These are phyloP conservation scores for Luperina testacea DNA, from an alignment of 2,888 invertebrate species.

Conservation along the genomic window DNA sequence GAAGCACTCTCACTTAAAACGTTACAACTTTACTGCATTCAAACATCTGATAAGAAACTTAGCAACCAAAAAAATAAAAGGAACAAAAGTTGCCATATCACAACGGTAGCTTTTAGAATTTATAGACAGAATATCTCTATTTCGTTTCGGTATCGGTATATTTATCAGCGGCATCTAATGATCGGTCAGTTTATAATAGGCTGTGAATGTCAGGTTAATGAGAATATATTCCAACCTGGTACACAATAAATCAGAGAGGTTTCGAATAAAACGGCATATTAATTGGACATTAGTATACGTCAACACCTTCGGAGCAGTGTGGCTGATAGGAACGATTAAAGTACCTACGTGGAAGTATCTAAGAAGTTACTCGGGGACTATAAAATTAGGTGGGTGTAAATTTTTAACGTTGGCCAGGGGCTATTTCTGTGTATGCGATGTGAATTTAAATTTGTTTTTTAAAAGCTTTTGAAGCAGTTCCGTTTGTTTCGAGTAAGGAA, in stretches of 20 bases:
- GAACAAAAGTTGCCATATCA: slow-evolving; percentile 69
- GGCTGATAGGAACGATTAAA: slow-evolving; percentile 71
- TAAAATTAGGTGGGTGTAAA: slow-evolving; percentile 81
- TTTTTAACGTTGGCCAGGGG: slow-evolving; percentile 74
- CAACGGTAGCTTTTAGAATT: slow-evolving; percentile 76
- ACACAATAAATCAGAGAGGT: slow-evolving; percentile 86
- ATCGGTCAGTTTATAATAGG: slow-evolving; percentile 85
- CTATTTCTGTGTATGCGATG: slow-evolving; percentile 72
- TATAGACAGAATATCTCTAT: slow-evolving; percentile 83
- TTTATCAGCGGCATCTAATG: slow-evolving; percentile 87
- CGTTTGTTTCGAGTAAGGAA: slow-evolving; percentile 65
- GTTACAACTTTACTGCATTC: slow-evolving; percentile 78
- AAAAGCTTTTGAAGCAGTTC: slow-evolving; percentile 69
- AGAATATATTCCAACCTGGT: slow-evolving; percentile 86
- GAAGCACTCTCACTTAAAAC: slow-evolving; percentile 72
- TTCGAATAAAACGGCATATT: slow-evolving; percentile 87
- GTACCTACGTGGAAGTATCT: slow-evolving; percentile 75
- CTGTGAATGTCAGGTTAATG: slow-evolving; percentile 88
- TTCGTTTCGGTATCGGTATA: slow-evolving; percentile 76
- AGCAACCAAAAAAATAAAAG: slow-evolving; percentile 67
- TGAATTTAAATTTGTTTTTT: slow-evolving; percentile 76
- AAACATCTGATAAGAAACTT: slow-evolving; percentile 77
- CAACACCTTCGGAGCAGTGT: slow-evolving; percentile 80
- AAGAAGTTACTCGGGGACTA: slow-evolving; percentile 73
- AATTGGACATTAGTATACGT: slow-evolving; percentile 87